These are phyloP conservation scores for Watersipora subatra DNA, from an alignment of 1,140 invertebrate genomes.

Conservation along the genomic window DNA sequence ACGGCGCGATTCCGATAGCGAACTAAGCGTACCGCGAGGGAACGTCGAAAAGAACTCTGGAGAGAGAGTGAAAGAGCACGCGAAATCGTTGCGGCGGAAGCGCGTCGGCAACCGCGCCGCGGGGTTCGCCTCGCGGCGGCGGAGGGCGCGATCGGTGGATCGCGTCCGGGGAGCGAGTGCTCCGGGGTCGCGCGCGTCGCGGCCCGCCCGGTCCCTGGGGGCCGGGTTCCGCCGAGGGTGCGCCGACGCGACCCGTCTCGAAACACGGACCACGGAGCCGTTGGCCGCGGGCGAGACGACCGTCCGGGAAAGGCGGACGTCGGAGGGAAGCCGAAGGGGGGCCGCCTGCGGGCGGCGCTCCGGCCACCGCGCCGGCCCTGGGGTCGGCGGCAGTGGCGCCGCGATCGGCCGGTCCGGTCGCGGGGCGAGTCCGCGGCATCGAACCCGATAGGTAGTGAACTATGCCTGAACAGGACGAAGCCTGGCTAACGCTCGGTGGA, in stretches of 20 bases:
- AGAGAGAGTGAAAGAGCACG: conserved; percentile 73
- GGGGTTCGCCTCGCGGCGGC: not conserved
- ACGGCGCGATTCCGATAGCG: conserved; percentile 68
- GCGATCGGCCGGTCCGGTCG: conserved; percentile 34
- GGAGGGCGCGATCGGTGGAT: conserved; percentile 7
- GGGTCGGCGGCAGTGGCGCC: not conserved
- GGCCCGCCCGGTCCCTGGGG: conserved; percentile 25
- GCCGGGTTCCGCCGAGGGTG: conserved; percentile 11
- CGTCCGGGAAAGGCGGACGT: conserved; percentile 51
- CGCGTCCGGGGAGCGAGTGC: not conserved
- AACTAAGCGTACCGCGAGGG: conserved; percentile 81
- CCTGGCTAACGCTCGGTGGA: conserved; percentile 76
- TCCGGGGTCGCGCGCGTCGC: conserved; percentile 32
- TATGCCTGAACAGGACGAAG: conserved; percentile 74
- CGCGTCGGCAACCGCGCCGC: conserved; percentile 29
- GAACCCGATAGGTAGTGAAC: conserved; percentile 81
- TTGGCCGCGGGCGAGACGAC: conserved; percentile 66
- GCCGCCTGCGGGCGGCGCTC: conserved; percentile 27
- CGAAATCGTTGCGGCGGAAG: conserved; percentile 64
- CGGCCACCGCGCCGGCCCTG: conserved; percentile 1
- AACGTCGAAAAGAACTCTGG: conserved; percentile 80
- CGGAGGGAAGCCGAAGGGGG: conserved; percentile 49
- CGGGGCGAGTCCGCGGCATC: conserved; percentile 60
- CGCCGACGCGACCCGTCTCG: conserved; percentile 63
- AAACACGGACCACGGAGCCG: conserved; percentile 87